phyloP scores from a whole-genome alignment of 35 echinoderm and acorn worm species.

The Diadema setosum region DNA sequence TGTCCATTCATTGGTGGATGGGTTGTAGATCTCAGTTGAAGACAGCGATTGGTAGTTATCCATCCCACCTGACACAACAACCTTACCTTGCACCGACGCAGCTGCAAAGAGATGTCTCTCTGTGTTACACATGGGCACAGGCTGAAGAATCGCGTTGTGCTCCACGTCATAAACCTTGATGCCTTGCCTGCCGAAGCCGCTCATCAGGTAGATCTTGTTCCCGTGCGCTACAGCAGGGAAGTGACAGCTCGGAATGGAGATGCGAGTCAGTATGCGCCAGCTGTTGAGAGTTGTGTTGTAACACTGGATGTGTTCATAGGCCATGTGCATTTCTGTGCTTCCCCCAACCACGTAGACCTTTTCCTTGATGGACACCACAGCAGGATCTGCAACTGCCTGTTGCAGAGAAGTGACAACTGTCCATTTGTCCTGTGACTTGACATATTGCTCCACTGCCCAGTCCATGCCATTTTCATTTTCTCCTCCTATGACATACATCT shows the following conservation, averaged over 20 bases:
- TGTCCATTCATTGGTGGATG: slow-evolving; percentile 17
- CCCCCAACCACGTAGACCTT: slow-evolving; percentile 68
- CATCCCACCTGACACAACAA: slow-evolving; percentile 60
- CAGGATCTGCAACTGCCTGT: slow-evolving; percentile 29
- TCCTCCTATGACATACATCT: slow-evolving; percentile 54
- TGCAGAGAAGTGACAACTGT: slow-evolving; percentile 27
- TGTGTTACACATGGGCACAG: slow-evolving; percentile 38
- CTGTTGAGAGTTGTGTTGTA: slow-evolving; percentile 11
- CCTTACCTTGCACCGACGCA: slow-evolving; percentile 18
- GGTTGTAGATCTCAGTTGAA: slow-evolving; percentile 33
- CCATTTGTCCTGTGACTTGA: slow-evolving; percentile 27
- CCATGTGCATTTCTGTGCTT: background rate
- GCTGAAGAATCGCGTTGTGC: background rate
- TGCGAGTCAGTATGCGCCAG: slow-evolving; percentile 33
- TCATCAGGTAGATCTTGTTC: slow-evolving; percentile 57
- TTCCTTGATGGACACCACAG: slow-evolving; percentile 44
- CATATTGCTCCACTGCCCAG: slow-evolving; percentile 45
- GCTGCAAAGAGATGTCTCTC: slow-evolving; percentile 75
- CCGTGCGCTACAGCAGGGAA: slow-evolving; percentile 41
- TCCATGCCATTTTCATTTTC: slow-evolving; percentile 31
- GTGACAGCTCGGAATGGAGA: slow-evolving; percentile 34
- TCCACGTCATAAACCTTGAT: slow-evolving; percentile 70
- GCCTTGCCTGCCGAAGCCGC: slow-evolving; percentile 39
- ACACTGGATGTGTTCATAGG: slow-evolving; percentile 58
- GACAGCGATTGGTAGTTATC: slow-evolving; percentile 37